Percentiles rank a stretch among this genome's conserved stretches.
Conservation (phyloP, 2,888 invertebrate species). For the Melanchra persicariae region DNA sequence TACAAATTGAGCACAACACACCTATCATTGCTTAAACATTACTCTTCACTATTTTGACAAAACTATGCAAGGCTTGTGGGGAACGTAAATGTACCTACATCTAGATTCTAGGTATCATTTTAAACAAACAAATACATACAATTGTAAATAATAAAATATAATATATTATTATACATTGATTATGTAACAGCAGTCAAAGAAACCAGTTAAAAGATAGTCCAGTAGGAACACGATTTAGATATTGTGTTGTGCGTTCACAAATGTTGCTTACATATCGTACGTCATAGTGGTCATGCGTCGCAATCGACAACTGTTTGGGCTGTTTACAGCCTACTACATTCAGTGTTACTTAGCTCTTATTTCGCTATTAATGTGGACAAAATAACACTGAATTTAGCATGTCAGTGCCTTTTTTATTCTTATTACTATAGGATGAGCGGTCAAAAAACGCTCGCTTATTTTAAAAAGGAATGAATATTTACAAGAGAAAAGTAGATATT, state of each 20-base stretch:
- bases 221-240: not conserved
- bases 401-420: not conserved
- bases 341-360: not conserved
- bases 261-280: too few relatives aligned
- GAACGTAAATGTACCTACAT: not conserved
- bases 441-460: not conserved
- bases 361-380: too few relatives aligned
- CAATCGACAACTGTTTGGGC: not conserved
- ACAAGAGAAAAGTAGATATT: not conserved
- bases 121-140: slow-evolving; percentile 7
- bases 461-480: not conserved
- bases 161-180: not conserved
- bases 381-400: not conserved
- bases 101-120: not conserved
- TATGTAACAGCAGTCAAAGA: not conserved
- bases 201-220: not conserved
- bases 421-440: slow-evolving; percentile 9
- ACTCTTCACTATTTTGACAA: slow-evolving; percentile 2
- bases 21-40: not conserved
- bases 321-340: not conserved
- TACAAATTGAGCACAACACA: slow-evolving; percentile 45
- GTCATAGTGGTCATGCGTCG: not conserved
- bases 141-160: not conserved
- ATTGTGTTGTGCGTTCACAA: slow-evolving; percentile 13
- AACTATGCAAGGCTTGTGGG: slow-evolving; percentile 26